Conservation (phyloP, 2,888 invertebrate genomes). For the Cyclophora punctaria region DNA sequence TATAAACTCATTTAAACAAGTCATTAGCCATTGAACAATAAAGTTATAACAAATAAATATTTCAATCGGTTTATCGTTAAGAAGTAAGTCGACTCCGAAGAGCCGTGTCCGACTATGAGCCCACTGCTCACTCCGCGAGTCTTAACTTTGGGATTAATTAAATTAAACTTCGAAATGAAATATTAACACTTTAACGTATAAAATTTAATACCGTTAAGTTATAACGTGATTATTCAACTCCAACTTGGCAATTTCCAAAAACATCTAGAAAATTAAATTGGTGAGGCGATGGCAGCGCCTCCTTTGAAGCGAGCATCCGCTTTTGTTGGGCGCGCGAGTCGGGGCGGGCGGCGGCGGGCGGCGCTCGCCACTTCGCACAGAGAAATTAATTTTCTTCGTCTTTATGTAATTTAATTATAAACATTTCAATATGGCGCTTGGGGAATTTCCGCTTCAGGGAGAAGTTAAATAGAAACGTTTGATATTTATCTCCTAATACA, state of each 20-base stretch:
- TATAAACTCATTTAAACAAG: too few species aligned
- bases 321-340: constrained; percentile 42
- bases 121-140: constrained; percentile 32
- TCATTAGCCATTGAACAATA: too few species aligned
- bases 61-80: too few species aligned
- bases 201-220: constrained; percentile 74
- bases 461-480: constrained; percentile 75
- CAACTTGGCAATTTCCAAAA: constrained; percentile 64
- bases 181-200: constrained; percentile 75
- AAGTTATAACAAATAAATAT: too few species aligned
- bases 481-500: constrained; percentile 74
- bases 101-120: too few species aligned
- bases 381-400: constrained; percentile 76
- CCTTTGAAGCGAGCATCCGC: constrained; percentile 59
- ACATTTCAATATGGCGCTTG: constrained; percentile 75
- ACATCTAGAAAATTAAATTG: constrained; percentile 73
- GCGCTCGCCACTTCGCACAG: constrained; percentile 68
- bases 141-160: constrained; percentile 72
- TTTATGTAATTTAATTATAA: constrained; percentile 77
- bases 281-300: constrained; percentile 52
- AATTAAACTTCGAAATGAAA: constrained; percentile 76
- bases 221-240: constrained; percentile 75
- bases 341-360: constrained; percentile 24
- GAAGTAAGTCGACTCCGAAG: too few species aligned
- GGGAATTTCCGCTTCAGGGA: constrained; percentile 68